Percentiles rank a stretch among this genome's conserved stretches.
Evolutionary conservation across 2,888 invertebrate species (phyloP).

Genomic region (Steinernema scapterisci): DNA sequence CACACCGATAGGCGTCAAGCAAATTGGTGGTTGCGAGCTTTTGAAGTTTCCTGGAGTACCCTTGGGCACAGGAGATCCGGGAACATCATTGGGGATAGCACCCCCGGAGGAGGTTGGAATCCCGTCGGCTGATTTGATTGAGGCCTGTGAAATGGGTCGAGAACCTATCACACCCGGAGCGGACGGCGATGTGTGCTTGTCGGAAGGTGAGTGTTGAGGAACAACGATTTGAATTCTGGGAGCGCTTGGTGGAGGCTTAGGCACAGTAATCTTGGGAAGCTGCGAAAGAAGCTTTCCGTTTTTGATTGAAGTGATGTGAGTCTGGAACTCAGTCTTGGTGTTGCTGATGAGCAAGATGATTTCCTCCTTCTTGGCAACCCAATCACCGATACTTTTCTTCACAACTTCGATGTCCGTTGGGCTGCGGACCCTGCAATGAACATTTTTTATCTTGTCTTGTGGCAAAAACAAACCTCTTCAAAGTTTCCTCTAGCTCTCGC

Average conservation of each 20-base stretch:
- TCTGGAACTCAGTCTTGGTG: slow-evolving; percentile 48
- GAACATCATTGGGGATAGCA: background rate
- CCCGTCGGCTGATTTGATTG: slow-evolving; percentile 15
- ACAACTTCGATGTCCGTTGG: slow-evolving; percentile 34
- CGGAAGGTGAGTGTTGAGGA: slow-evolving; percentile 24
- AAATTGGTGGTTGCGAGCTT: background rate
- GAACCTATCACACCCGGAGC: slow-evolving; percentile 22
- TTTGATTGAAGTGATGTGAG: slow-evolving; percentile 53
- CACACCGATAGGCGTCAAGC: slow-evolving; percentile 34
- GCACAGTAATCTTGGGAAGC: slow-evolving; percentile 53
- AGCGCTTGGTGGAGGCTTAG: slow-evolving; percentile 57
- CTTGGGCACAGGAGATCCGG: slow-evolving; percentile 4
- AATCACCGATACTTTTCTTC: slow-evolving; percentile 36
- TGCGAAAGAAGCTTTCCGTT: slow-evolving; percentile 54
- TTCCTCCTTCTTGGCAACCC: slow-evolving; percentile 47
- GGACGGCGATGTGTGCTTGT: slow-evolving; percentile 1
- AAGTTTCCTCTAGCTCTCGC: slow-evolving; percentile 19
- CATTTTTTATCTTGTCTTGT: background rate
- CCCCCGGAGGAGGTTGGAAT: background rate
- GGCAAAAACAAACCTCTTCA: background rate
- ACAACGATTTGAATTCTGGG: slow-evolving; percentile 33
- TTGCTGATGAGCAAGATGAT: slow-evolving; percentile 44
- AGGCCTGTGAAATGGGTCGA: slow-evolving; percentile 22
- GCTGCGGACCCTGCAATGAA: background rate
- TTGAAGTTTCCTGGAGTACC: background rate